Evolutionary conservation across 2,888 invertebrate species (phyloP).

Genomic region (Tinea semifulvella): DNA sequence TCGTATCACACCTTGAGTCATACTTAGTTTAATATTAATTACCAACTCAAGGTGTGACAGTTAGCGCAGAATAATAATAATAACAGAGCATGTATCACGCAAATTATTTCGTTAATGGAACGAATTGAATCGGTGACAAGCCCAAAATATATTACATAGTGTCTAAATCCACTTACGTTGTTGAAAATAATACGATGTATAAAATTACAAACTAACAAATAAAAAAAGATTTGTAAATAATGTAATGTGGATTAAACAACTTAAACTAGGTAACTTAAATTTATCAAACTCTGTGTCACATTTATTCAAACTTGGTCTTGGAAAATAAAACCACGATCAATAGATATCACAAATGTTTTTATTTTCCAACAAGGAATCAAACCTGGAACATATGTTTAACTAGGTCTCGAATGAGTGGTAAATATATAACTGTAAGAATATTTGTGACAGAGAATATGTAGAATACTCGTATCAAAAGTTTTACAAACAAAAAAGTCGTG

Average conservation of each 20-base stretch:
- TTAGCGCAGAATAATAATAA: too few relatives aligned
- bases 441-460: not conserved
- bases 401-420: too few relatives aligned
- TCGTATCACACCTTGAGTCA: too few relatives aligned
- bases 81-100: constrained; percentile 8
- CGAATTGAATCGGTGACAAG: constrained; percentile 9
- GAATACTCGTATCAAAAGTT: not conserved
- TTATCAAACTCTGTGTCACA: not conserved
- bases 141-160: constrained; percentile 4
- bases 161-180: constrained; percentile 10
- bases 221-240: not conserved
- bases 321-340: not conserved
- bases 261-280: constrained; percentile 14
- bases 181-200: not conserved
- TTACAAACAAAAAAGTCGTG: not conserved
- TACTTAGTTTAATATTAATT: too few relatives aligned
- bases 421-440: not conserved
- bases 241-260: constrained; percentile 7
- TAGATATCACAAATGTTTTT: too few relatives aligned
- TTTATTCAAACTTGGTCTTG: not conserved
- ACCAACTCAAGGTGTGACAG: too few relatives aligned
- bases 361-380: too few relatives aligned
- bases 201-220: not conserved
- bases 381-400: too few relatives aligned
- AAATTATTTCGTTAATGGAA: constrained; percentile 12